A percentile compares a stretch with the other conserved stretches of the same genome.
Evolutionary conservation across 30 jellyfish, hydroid and myxozoan genomes (phyloP).

Genomic region (Hydractinia echinata): DNA sequence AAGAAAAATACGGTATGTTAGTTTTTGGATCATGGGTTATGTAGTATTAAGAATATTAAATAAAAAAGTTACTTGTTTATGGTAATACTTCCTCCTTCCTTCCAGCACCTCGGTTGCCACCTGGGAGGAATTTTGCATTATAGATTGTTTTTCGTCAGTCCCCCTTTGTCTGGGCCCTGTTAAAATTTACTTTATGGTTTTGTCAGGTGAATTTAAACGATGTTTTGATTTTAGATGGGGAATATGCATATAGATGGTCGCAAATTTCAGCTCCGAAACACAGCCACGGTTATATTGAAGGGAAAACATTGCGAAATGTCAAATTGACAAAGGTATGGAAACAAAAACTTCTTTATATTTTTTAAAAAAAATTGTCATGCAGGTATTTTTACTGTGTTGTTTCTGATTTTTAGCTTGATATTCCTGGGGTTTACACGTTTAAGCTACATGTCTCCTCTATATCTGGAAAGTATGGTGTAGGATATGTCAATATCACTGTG

Average conservation of each 20-base stretch:
- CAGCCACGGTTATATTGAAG: constrained; percentile 96
- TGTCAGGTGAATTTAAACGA: too few relatives aligned
- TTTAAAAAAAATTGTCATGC: too few relatives aligned
- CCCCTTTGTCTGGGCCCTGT: too few relatives aligned
- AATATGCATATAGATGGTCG: constrained; percentile 73
- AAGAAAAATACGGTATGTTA: constrained; percentile 79
- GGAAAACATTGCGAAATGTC: constrained; percentile 66
- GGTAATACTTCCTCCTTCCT: too few relatives aligned
- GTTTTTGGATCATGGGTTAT: too few relatives aligned
- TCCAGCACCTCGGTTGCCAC: too few relatives aligned
- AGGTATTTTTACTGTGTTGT: neutral
- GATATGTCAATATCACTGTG: constrained; percentile 80
- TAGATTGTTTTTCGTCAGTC: too few relatives aligned
- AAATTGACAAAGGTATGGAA: constrained; percentile 51
- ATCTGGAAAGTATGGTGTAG: constrained; percentile 71
- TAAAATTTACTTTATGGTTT: too few relatives aligned
- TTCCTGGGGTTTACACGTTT: constrained; percentile 86
- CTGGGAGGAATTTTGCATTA: too few relatives aligned
- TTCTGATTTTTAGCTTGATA: constrained; percentile 47
- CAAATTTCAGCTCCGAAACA: constrained; percentile 78
- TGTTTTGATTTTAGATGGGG: constrained; percentile 43
- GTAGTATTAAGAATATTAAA: too few relatives aligned
- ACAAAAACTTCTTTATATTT: neutral
- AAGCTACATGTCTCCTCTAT: constrained; percentile 52
- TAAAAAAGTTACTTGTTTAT: too few relatives aligned